Conservation (phyloP, 1,140 invertebrate species). For the Camponotus vicinus region DNA sequence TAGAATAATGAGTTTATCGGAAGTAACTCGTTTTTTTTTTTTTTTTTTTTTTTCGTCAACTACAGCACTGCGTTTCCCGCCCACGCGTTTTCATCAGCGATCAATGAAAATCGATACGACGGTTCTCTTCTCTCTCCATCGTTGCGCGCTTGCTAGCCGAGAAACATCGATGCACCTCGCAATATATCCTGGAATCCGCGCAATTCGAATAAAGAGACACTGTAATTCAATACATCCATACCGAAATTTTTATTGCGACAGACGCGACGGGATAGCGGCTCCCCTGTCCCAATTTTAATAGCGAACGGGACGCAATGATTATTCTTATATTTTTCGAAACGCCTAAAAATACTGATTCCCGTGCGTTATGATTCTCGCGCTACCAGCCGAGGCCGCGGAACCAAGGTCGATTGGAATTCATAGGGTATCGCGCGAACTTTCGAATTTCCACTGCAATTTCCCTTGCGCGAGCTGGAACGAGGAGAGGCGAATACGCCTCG, state of each 20-base stretch:
- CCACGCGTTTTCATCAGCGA: constrained; percentile 46
- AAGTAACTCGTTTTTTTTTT: constrained; percentile 33
- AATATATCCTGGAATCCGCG: constrained; percentile 43
- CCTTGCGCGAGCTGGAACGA: constrained; percentile 69
- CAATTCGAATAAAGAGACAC: constrained; percentile 49
- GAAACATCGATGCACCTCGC: constrained; percentile 38
- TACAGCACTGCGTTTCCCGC: neutral
- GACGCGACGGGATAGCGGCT: neutral
- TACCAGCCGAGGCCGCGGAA: constrained; percentile 24
- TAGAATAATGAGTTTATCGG: constrained; percentile 61
- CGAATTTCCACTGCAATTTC: constrained; percentile 76
- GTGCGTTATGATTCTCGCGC: constrained; percentile 44
- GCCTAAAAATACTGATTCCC: constrained; percentile 18
- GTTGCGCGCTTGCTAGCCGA: constrained; percentile 11
- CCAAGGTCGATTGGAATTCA: constrained; percentile 72
- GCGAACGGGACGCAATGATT: neutral
- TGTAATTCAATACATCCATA: constrained; percentile 38
- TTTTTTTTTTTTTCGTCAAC: constrained; percentile 24
- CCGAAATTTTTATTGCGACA: constrained; percentile 8
- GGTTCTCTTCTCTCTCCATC: neutral
- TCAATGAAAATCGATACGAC: constrained; percentile 61
- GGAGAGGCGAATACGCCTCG: constrained; percentile 63
- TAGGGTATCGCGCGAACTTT: constrained; percentile 75
- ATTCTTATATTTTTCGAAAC: constrained; percentile 12
- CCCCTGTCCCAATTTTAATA: constrained; percentile 5